Percentiles rank a stretch among this genome's conserved stretches.
phyloP scores from a whole-genome alignment of 2,888 invertebrate species.

The Salticus scenicus region DNA sequence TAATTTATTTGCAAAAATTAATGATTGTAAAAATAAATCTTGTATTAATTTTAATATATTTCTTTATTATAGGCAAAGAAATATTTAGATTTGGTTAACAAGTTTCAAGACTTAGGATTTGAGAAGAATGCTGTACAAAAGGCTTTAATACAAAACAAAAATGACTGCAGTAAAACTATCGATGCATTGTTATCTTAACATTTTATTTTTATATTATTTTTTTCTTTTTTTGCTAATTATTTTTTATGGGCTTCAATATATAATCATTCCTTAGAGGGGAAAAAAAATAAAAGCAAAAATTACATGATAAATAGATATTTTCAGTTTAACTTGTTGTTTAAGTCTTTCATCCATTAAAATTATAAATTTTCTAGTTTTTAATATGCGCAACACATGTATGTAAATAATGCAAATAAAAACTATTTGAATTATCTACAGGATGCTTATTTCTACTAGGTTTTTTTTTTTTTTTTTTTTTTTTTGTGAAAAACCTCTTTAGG shows the following conservation, averaged over 20 bases:
- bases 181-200: conserved; percentile 77
- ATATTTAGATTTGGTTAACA: conserved; percentile 80
- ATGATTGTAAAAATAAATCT: no score
- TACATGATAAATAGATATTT: no score
- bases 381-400: neutral
- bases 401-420: neutral
- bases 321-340: no score
- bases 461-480: no score
- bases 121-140: conserved; percentile 84
- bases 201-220: neutral
- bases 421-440: neutral
- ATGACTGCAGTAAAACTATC: conserved; percentile 89
- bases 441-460: no score
- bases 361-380: conserved; percentile 2
- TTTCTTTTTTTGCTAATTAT: no score
- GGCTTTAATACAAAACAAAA: conserved; percentile 85
- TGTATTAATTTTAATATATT: no score
- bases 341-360: conserved; percentile 11
- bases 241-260: no score
- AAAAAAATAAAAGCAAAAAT: no score
- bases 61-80: conserved; percentile 74
- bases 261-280: no score
- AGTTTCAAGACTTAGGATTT: conserved; percentile 88
- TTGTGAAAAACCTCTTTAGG: no score
- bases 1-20: no score